These are phyloP conservation scores for Cacatua alba DNA, from an alignment of 2,113 vertebrate species.

Conservation along the genomic window DNA sequence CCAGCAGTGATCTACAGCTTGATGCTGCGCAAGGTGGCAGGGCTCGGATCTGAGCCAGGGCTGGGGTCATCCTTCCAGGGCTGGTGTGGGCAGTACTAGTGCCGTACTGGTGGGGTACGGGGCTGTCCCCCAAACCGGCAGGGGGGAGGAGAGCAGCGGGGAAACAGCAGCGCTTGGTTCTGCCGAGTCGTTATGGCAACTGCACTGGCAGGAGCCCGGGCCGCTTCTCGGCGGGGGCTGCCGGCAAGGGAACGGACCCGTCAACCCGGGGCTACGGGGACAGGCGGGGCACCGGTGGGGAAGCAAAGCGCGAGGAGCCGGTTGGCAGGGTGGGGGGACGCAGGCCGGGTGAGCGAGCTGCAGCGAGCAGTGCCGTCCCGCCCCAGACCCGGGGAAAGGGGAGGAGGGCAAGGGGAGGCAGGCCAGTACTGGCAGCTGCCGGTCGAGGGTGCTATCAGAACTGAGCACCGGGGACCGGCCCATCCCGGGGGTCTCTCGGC, in stretches of 20 bases:
- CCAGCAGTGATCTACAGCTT: background rate
- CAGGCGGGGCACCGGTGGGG: background rate
- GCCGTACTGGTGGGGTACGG: background rate
- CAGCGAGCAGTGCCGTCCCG: background rate
- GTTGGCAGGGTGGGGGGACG: background rate
- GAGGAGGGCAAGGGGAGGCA: background rate
- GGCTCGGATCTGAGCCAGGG: background rate
- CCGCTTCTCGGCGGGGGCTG: background rate
- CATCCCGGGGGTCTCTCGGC: background rate
- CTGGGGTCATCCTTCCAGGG: background rate
- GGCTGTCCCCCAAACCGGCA: background rate
- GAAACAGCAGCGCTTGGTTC: background rate
- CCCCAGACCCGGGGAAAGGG: background rate
- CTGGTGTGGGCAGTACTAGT: background rate
- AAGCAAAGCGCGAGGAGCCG: background rate
- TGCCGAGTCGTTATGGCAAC: conserved; percentile 51
- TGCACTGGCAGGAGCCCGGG: background rate
- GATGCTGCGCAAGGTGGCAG: background rate
- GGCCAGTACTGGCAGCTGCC: background rate
- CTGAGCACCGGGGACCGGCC: background rate
- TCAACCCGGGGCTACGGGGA: background rate
- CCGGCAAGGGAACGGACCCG: background rate
- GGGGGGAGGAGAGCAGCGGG: background rate
- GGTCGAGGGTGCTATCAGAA: background rate
- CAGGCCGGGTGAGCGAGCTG: background rate